Evolutionary conservation across 2,888 invertebrate species (phyloP), one percentile per base, ranked within the genome.

Genomic region (Willowsia nigromaculata): DNA sequence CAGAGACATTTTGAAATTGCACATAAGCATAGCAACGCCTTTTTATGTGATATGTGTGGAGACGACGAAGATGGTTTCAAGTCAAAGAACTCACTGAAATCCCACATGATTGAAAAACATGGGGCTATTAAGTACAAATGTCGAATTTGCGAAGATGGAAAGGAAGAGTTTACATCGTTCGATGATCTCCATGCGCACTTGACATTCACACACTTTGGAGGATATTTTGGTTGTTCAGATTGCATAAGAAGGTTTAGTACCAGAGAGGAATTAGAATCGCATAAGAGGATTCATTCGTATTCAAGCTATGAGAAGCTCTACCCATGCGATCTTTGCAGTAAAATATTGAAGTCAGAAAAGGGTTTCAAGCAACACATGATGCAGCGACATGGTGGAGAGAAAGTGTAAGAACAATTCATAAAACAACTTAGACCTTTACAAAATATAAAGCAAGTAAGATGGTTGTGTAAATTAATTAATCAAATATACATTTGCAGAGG

Each of bases 61-160:
- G 68, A n/a, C 18, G 68, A n/a, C 18, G 11, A 50, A 0, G 78
- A n/a, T 1, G 37, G 3, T 1, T 83, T 68, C 37, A 15, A 22
- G 33, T 33, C n/a, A 0, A 65, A 18, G 30, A 62, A 47, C n/a
- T 7, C 11, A 22, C 22, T 83, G 5, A 30, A 62, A 18, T 33
- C 47, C 5, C 83, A 83, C 50, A 47, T 30, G 30, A 83, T 83
- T 37, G 30, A 37, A n/a, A 25, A 15, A 3, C 81, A 81, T 62
- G 62, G 18, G 15, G 81, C 62, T 0, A n/a, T 43, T 9, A 59
- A 59, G 43, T 62, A 7, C 25, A 81, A 81, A 11, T 81, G 81
- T 30, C 22, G 81, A 47, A 62, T 81, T 62, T 81, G 81, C 13
- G 40, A 80, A 9, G 22, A 59, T 0, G 40, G 15, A 15, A 30